Conservation (phyloP, 2,888 invertebrate species). For the Cetonia aurata region DNA sequence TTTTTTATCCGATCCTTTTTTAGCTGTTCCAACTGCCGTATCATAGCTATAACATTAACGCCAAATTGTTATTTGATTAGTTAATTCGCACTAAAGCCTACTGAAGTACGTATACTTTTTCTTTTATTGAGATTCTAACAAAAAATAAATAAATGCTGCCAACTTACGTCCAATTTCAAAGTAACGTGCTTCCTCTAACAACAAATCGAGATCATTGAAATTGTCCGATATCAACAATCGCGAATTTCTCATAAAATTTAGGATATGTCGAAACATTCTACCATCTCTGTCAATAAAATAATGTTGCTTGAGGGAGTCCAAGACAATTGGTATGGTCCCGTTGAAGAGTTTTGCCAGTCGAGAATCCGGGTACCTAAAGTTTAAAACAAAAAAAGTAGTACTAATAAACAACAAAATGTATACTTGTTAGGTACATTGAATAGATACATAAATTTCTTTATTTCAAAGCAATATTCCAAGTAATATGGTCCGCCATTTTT, state of each 20-base stretch:
- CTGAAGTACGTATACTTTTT: no score
- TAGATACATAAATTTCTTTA: no score
- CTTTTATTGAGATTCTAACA: no score
- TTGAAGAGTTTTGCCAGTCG: constrained; percentile 93
- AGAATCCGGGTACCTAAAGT: constrained; percentile 92
- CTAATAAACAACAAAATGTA: neutral
- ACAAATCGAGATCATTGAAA: constrained; percentile 87
- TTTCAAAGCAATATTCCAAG: no score
- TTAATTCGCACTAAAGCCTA: no score
- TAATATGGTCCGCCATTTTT: no score
- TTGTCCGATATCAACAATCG: constrained; percentile 88
- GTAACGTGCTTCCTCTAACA: constrained; percentile 91
- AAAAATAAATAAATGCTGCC: neutral
- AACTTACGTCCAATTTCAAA: constrained; percentile 90
- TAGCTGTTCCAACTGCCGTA: constrained; percentile 79
- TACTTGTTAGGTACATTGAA: neutral
- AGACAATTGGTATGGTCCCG: constrained; percentile 93
- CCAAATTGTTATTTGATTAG: constrained; percentile 1
- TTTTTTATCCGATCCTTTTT: constrained; percentile 78
- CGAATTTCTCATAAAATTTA: constrained; percentile 96
- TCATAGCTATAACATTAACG: constrained; percentile 73
- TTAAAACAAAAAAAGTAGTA: constrained; percentile 22
- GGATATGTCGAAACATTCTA: constrained; percentile 96
- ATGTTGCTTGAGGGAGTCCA: constrained; percentile 96
- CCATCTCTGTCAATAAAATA: constrained; percentile 99